Base-by-base conservation (phyloP, 2,888 invertebrate species). In the Andrena flavipes region DNA sequence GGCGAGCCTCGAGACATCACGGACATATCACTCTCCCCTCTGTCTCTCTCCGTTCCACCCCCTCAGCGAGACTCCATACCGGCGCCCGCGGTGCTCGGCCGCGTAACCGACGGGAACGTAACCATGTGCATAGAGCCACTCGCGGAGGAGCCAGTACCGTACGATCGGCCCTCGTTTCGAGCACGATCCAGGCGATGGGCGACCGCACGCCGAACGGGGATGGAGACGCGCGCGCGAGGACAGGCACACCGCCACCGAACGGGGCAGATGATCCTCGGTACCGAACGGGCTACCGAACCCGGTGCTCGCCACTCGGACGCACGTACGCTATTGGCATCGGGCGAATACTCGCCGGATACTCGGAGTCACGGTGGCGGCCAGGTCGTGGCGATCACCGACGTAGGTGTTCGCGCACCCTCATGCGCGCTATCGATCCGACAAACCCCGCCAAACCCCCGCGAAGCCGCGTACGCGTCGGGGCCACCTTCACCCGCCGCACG, bases 351-450 rank as follows among this genome's bases (percentile, higher is more conserved):
- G 69, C 69, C 83, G 83, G 76, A 75, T 80, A 77, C 77, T 82
- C 76, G 72, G 42, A 75, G 59, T 71, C 79, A 56, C 73, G 71
- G 75, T 75, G 76, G 62, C 84, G 82, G 60, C 77, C 35, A 75
- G 73, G 77, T 78, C 75, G 79, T 67, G 71, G 80, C 83, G 76
- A 85, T 69, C 81, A 80, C 81, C 77, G 78, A 64, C 82, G 78
- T 72, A 82, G 84, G 82, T 90, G 74, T 82, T 84, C 85, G 87
- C 87, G 87, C 87, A 87, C 82, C 80, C 84, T 75, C 87, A 68
- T 78, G 80, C 87, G 78, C 74, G 82, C 75, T 87, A 91, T 91
- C 91, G 91, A 91, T 91, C 91, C 91, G 84, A 68, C 85, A 82
- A 85, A 84, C 85, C 82, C 81, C 84, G 84, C 87, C 83, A 87